Base-by-base conservation (phyloP, 2,113 vertebrate genomes). In the Hippolais icterina region DNA sequence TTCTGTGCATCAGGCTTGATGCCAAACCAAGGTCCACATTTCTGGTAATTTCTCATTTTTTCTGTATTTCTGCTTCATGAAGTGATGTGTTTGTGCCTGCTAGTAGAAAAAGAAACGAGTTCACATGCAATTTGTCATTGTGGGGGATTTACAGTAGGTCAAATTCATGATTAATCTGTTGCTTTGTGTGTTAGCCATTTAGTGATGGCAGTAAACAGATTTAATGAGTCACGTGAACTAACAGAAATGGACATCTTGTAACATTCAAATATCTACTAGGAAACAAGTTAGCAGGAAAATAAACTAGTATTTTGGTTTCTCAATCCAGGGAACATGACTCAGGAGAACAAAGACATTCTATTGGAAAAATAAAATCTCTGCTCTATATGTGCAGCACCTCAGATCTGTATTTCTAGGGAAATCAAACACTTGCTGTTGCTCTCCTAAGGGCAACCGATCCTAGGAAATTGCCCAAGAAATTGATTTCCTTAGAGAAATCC, bases 131-230 rank as follows among this genome's bases (percentile, higher is more conserved):
- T 84, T 92, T 90, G 89, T 91, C 75, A 83, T 41, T 75, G 71
- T 44, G 80, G 37, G 56, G 54, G 63, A 94, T 88, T 91, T 92
- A 77, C 21, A 85, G 87, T 80, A 93, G 82, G 90, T 87, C 94
- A 88, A 80, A 91, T 77, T 89, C 53, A 78, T 92, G 81, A 92
- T 93, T 92, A 91, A 96, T 78, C 56, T 66, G 25, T 49, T 90
- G 84, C 46, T 88, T 84, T 79, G 83, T 86, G 83, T 86, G 75
- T 81, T 94, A 90, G 79, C 78, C 77, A 76, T 82, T 96, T 94
- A 93, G 86, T 72, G 81, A 92, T 82, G 70, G 49, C 54, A 82
- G 54, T 68, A 89, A 93, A 92, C 59, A 84, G 72, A 94, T 81
- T 83, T 74, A 89, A 77, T 47, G 39, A 92, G 35, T 75, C 78